Evolutionary conservation across 1,140 invertebrate genomes (phyloP).

Genomic region (Leucophenga varia): DNA sequence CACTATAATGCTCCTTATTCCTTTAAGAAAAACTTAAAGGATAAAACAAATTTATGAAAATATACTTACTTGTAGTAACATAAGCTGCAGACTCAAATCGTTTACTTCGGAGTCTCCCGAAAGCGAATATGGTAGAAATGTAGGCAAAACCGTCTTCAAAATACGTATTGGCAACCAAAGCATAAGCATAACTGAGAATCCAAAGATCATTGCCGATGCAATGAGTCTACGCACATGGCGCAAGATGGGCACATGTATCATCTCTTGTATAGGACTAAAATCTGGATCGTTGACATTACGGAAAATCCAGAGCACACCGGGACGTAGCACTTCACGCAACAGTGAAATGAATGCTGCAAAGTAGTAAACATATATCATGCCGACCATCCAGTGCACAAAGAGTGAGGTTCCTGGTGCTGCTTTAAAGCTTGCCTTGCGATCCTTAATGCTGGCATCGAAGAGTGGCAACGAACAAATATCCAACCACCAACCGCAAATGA

Average conservation of each 20-base stretch:
- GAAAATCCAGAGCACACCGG: slow-evolving; percentile 95
- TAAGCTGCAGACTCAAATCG: slow-evolving; percentile 90
- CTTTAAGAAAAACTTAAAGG: neutral
- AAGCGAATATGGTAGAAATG: slow-evolving; percentile 92
- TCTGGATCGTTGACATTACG: slow-evolving; percentile 98
- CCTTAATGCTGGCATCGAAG: slow-evolving; percentile 89
- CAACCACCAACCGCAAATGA: slow-evolving; percentile 98
- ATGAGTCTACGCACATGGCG: slow-evolving; percentile 87
- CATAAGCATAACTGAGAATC: slow-evolving; percentile 93
- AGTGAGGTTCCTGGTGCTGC: slow-evolving; percentile 92
- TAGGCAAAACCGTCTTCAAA: slow-evolving; percentile 78
- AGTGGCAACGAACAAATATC: slow-evolving; percentile 96
- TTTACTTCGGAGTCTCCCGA: slow-evolving; percentile 79
- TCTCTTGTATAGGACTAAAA: slow-evolving; percentile 98
- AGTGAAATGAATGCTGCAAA: slow-evolving; percentile 97
- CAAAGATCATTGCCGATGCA: slow-evolving; percentile 93
- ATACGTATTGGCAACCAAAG: slow-evolving; percentile 92
- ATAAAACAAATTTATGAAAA: no score
- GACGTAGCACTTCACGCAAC: slow-evolving; percentile 88
- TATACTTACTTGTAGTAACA: slow-evolving; percentile 85
- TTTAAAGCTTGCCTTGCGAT: slow-evolving; percentile 83
- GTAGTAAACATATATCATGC: slow-evolving; percentile 99
- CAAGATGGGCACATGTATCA: slow-evolving; percentile 95
- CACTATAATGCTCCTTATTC: neutral
- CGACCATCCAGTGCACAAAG: slow-evolving; percentile 99